Percentiles rank a stretch among this genome's conserved stretches.
These are phyloP conservation scores for Bubo blakistoni DNA, from an alignment of 2,113 vertebrate genomes.

Conservation along the genomic window DNA sequence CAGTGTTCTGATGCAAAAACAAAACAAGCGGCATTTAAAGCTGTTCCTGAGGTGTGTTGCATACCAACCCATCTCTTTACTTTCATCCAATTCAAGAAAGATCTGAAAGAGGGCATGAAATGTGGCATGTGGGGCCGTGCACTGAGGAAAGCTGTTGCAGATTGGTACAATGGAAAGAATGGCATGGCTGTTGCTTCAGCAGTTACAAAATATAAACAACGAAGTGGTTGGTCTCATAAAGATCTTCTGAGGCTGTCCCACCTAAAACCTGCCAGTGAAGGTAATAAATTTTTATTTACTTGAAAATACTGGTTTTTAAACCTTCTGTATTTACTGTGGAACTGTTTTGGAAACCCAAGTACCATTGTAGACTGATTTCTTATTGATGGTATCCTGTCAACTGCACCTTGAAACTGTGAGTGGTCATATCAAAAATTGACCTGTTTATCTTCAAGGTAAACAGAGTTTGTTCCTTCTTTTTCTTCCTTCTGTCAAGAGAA, in stretches of 20 bases:
- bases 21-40: conserved; percentile 86
- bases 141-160: conserved; percentile 87
- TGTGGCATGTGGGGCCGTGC: conserved; percentile 96
- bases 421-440: not conserved
- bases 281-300: conserved; percentile 71
- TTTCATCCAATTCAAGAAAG: conserved; percentile 92
- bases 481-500: not conserved
- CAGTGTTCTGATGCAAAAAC: conserved; percentile 86
- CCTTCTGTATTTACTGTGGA: not conserved
- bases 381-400: not conserved
- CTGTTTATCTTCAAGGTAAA: not conserved
- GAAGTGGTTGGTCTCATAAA: conserved; percentile 93
- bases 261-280: conserved; percentile 89
- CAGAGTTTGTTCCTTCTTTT: not conserved
- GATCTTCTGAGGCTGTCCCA: conserved; percentile 92
- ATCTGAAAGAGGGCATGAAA: conserved; percentile 88
- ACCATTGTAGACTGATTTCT: not conserved
- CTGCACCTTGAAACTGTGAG: not conserved
- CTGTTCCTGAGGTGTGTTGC: conserved; percentile 84
- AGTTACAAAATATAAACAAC: conserved; percentile 90
- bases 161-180: conserved; percentile 92
- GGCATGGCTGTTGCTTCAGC: conserved; percentile 84
- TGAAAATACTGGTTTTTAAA: not conserved
- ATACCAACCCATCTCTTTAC: conserved; percentile 86
- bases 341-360: not conserved